A percentile compares a stretch with the other conserved stretches of the same genome.
Evolutionary conservation across 2,113 vertebrate species (phyloP).

Genomic region (Chloroceryle aenea): DNA sequence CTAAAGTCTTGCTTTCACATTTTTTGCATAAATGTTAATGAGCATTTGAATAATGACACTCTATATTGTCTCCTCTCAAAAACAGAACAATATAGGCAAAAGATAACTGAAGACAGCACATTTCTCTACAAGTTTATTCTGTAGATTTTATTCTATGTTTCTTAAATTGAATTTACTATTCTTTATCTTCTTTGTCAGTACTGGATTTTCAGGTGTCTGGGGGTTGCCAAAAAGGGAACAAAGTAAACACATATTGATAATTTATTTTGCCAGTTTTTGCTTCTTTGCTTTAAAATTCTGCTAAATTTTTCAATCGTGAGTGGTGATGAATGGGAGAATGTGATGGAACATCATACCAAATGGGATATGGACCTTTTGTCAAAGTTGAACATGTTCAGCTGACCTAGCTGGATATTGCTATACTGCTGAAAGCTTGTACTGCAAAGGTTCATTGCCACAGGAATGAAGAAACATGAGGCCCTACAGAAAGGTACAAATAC

Average conservation of each 20-base stretch:
- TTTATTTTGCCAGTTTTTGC: not conserved
- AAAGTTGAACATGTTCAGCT: not conserved
- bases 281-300: not conserved
- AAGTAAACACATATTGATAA: not conserved
- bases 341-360: not conserved
- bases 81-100: not conserved
- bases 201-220: not conserved
- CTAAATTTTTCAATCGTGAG: not conserved
- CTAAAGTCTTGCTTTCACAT: not conserved
- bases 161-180: not conserved
- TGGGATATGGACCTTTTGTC: not conserved
- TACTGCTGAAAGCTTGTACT: conserved; percentile 31
- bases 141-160: not conserved
- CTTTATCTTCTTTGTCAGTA: not conserved
- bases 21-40: not conserved
- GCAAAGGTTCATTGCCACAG: conserved; percentile 17
- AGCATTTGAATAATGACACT: not conserved
- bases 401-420: conserved; percentile 24
- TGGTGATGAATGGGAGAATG: not conserved
- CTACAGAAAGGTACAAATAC: conserved; percentile 29
- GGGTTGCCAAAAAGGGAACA: not conserved
- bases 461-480: conserved; percentile 9
- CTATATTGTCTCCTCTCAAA: not conserved
- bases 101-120: not conserved
- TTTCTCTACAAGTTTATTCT: not conserved